Percentiles rank a stretch among this genome's conserved stretches.
Evolutionary conservation across 23 tunicate species (phyloP).

Genomic region (Halocynthia aurantium): DNA sequence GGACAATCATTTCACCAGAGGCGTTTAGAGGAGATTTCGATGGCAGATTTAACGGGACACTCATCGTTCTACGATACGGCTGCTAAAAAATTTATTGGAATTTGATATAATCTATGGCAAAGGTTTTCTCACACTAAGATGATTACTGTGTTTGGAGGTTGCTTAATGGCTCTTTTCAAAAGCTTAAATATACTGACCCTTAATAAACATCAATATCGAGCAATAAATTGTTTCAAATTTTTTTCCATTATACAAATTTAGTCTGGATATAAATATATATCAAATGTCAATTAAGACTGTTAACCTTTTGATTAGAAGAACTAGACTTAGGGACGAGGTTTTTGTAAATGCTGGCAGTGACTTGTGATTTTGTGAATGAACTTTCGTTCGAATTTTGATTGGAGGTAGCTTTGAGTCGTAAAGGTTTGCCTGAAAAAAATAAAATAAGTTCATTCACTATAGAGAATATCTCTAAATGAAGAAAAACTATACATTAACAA

Average conservation of each 20-base stretch:
- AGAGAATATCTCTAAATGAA: no score
- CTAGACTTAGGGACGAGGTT: neutral
- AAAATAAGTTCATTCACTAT: no score
- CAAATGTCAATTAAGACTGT: no score
- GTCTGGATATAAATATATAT: no score
- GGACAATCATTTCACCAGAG: neutral
- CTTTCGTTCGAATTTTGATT: neutral
- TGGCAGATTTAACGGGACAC: slow-evolving; percentile 5
- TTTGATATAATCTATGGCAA: no score
- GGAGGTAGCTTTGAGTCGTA: neutral
- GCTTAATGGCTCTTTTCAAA: no score
- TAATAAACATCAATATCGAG: neutral
- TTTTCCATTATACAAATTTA: neutral
- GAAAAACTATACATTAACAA: no score
- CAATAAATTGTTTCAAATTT: neutral
- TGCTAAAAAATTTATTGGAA: neutral
- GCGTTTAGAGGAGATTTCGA: neutral
- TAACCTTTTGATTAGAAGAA: slow-evolving; percentile 4
- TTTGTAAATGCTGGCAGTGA: slow-evolving; percentile 1
- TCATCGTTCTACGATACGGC: slow-evolving; percentile 2
- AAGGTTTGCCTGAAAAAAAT: neutral
- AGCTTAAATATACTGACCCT: neutral
- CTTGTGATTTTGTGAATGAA: neutral
- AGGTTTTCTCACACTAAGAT: no score
- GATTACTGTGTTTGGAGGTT: no score